Conservation (phyloP, 2,113 vertebrate species). For the Chaenocephalus aceratus region DNA sequence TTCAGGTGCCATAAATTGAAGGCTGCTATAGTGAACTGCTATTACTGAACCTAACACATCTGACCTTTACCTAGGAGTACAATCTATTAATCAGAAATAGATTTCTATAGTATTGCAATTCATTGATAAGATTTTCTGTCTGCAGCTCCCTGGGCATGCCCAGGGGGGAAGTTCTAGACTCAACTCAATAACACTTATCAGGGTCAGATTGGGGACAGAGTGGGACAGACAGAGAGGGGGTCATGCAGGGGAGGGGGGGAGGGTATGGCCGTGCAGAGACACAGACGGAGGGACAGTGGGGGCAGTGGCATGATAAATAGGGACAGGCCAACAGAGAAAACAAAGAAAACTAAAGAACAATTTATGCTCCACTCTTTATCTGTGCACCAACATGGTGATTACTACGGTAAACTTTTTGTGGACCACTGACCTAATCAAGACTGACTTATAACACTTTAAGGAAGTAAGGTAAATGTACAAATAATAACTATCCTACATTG, state of each 20-base stretch:
- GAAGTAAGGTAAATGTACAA: not conserved
- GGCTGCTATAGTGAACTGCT: not conserved
- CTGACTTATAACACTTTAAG: slow-evolving; percentile 31
- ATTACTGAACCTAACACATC: not conserved
- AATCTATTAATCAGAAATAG: slow-evolving; percentile 25
- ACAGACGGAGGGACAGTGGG: slow-evolving; percentile 49
- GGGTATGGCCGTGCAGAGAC: slow-evolving; percentile 51
- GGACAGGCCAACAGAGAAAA: slow-evolving; percentile 59
- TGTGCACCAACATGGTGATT: slow-evolving; percentile 62
- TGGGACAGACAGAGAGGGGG: slow-evolving; percentile 49
- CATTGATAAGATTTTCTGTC: slow-evolving; percentile 51
- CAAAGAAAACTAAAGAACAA: slow-evolving; percentile 76
- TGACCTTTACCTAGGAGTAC: not conserved
- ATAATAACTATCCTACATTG: slow-evolving; percentile 5
- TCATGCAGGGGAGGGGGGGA: slow-evolving; percentile 51
- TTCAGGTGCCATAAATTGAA: not conserved
- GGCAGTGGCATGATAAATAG: slow-evolving; percentile 63
- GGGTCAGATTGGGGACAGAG: slow-evolving; percentile 78
- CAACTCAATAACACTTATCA: slow-evolving; percentile 72
- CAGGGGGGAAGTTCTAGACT: slow-evolving; percentile 38
- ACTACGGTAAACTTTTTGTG: slow-evolving; percentile 35
- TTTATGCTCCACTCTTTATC: slow-evolving; percentile 69
- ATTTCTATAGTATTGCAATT: slow-evolving; percentile 38
- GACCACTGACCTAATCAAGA: slow-evolving; percentile 9
- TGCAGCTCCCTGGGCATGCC: slow-evolving; percentile 25